phyloP scores from a whole-genome alignment of 2,113 vertebrate genomes.

The Microcebus murinus region DNA sequence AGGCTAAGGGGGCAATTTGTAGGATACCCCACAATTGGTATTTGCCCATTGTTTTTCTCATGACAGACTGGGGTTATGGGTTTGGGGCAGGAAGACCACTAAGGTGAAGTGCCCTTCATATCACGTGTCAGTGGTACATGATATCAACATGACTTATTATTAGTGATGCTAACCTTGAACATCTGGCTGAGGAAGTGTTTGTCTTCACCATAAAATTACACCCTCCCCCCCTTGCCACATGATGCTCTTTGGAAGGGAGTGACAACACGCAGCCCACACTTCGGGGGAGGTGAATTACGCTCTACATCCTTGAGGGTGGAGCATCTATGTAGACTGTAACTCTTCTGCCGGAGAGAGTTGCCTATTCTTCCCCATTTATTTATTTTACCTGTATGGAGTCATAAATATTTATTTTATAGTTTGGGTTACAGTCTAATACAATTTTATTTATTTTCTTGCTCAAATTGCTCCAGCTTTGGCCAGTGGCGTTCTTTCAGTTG shows the following conservation, averaged over 20 bases:
- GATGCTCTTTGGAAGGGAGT: neutral
- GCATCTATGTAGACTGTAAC: neutral
- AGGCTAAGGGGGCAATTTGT: neutral
- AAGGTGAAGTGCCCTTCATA: neutral
- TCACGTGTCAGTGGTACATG: rapidly evolving
- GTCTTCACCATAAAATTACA: neutral
- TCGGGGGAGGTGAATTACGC: neutral
- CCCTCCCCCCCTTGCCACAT: neutral
- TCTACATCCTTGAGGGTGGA: neutral
- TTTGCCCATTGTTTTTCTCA: neutral
- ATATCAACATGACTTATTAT: neutral
- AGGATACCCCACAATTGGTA: neutral
- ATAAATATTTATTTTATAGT: neutral
- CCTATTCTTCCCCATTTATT: neutral
- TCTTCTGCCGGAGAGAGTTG: neutral
- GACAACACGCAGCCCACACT: neutral
- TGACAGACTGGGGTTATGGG: neutral
- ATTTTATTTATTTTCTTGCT: neutral
- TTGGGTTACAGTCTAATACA: neutral
- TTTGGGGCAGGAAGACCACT: neutral
- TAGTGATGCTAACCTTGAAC: neutral
- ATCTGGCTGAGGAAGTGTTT: neutral
- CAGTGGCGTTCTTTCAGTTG: neutral
- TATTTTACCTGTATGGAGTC: neutral
- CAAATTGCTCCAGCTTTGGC: neutral